Conservation (phyloP, 2,797 vertebrate species). For the Mormyrops attenuatus region DNA sequence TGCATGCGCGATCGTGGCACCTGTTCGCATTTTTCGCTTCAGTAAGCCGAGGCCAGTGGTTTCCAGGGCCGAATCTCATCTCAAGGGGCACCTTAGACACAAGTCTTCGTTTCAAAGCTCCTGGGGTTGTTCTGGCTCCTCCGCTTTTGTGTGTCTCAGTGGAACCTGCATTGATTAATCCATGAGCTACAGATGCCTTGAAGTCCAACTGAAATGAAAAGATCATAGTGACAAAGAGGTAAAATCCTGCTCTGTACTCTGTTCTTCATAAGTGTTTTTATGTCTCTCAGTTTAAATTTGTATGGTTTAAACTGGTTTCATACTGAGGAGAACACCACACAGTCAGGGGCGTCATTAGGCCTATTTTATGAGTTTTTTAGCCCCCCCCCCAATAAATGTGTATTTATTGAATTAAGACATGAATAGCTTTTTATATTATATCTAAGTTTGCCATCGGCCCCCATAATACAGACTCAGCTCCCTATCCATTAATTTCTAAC, state of each 20-base stretch:
- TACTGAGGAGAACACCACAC: neutral
- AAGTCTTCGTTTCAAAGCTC: neutral
- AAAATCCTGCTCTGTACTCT: neutral
- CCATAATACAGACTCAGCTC: neutral
- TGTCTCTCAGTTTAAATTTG: neutral
- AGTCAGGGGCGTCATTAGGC: neutral
- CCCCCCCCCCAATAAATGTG: neutral
- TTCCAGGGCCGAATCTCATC: neutral
- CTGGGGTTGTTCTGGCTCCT: neutral
- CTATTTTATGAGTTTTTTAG: neutral
- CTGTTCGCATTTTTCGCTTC: slow-evolving; percentile 28
- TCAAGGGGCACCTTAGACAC: neutral
- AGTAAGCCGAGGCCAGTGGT: neutral
- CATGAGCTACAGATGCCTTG: slow-evolving; percentile 32
- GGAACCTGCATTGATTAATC: slow-evolving; percentile 32
- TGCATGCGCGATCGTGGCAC: slow-evolving; percentile 32
- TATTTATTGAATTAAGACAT: neutral
- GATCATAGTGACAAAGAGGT: neutral
- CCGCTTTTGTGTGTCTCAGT: neutral
- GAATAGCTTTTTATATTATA: neutral
- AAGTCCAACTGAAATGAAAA: slow-evolving; percentile 20
- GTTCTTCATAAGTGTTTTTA: neutral
- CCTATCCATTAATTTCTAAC: neutral
- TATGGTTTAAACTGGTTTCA: neutral
- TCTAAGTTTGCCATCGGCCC: neutral